Evolutionary conservation across 2,797 vertebrate genomes (phyloP).

Genomic region (Amazona finschi): DNA sequence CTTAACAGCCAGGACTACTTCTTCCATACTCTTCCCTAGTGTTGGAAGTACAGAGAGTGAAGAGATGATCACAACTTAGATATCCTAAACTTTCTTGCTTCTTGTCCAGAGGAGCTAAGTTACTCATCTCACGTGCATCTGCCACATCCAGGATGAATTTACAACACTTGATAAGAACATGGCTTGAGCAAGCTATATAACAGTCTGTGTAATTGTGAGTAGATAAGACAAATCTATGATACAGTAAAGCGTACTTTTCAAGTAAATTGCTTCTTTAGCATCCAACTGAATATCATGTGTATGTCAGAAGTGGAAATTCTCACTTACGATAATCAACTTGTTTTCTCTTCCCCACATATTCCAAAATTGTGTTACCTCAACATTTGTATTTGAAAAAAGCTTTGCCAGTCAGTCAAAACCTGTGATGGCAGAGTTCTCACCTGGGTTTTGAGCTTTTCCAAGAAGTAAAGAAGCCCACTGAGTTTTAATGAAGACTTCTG

Average conservation of each 20-base stretch:
- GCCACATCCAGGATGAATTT: not conserved
- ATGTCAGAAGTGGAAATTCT: not conserved
- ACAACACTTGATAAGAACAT: not conserved
- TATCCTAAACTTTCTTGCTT: not conserved
- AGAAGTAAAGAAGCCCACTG: not conserved
- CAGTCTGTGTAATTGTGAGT: not conserved
- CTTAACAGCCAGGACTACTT: not conserved
- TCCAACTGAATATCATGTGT: not conserved
- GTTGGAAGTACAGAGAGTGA: not conserved
- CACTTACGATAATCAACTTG: not conserved
- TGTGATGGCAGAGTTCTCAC: not conserved
- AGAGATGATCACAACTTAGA: not conserved
- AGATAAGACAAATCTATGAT: not conserved
- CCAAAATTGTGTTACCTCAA: not conserved
- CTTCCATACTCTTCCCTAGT: not conserved
- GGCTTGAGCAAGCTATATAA: not conserved
- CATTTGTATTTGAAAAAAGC: not conserved
- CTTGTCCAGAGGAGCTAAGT: not conserved
- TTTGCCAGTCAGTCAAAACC: not conserved
- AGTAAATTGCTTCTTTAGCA: not conserved
- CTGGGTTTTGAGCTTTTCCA: not conserved
- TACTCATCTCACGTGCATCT: not conserved
- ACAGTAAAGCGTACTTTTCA: not conserved
- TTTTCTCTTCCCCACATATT: not conserved
- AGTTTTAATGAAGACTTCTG: not conserved